Evolutionary conservation across 1,140 invertebrate genomes (phyloP).

Genomic region (Drosophila jambulina): DNA sequence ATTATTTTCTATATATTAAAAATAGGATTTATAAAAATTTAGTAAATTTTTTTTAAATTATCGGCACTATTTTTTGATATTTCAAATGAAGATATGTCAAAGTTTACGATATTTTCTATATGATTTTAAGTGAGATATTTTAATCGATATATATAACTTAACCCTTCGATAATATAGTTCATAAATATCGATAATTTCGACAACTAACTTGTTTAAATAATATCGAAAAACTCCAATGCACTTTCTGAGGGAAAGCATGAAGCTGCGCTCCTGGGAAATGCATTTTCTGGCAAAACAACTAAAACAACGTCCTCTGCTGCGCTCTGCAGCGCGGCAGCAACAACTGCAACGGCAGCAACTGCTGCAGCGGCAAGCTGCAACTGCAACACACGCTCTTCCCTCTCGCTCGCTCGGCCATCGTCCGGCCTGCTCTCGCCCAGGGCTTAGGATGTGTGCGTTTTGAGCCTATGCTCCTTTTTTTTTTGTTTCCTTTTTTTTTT

Average conservation of each 20-base stretch:
- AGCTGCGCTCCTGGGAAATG: slow-evolving; percentile 71
- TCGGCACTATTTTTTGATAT: background rate
- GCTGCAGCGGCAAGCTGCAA: slow-evolving; percentile 14
- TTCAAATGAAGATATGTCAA: background rate
- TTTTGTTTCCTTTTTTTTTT: slow-evolving; percentile 27
- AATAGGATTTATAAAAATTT: background rate
- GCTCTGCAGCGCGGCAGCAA: slow-evolving; percentile 17
- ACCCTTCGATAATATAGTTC: background rate
- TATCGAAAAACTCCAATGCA: background rate
- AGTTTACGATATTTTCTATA: background rate
- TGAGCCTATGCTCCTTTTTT: slow-evolving; percentile 36
- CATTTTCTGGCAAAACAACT: slow-evolving; percentile 75
- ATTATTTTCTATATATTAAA: background rate
- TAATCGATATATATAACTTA: background rate
- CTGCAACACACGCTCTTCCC: slow-evolving; percentile 20
- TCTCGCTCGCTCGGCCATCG: slow-evolving; percentile 39
- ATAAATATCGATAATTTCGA: background rate
- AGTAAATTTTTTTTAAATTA: background rate
- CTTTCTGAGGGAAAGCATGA: background rate
- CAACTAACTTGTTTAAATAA: background rate
- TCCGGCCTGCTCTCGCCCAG: slow-evolving; percentile 45
- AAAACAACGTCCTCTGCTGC: slow-evolving; percentile 47
- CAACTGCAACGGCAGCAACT: slow-evolving; percentile 1
- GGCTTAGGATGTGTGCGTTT: slow-evolving; percentile 63
- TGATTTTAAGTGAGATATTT: background rate